Conservation (phyloP, 2,888 invertebrate genomes). For the Euclidia mi region DNA sequence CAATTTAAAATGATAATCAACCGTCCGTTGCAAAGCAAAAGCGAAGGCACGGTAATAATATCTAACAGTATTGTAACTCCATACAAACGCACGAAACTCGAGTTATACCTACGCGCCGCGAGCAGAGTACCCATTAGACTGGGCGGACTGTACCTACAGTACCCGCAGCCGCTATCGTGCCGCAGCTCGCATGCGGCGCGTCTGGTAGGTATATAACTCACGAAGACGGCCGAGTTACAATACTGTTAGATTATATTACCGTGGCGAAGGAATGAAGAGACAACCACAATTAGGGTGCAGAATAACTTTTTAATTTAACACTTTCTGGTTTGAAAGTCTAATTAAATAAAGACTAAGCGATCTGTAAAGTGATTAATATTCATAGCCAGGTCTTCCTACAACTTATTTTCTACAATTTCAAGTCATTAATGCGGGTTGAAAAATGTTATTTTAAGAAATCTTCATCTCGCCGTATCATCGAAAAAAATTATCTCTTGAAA, state of each 20-base stretch:
- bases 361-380: constrained; percentile 51
- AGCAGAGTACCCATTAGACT: too few species aligned
- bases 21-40: constrained; percentile 21
- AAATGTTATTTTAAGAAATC: constrained; percentile 28
- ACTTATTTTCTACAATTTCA: constrained; percentile 37
- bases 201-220: too few species aligned
- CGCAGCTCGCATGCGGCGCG: too few species aligned
- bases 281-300: constrained; percentile 34
- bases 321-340: constrained; percentile 35
- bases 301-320: constrained; percentile 44
- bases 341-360: constrained; percentile 45
- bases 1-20: constrained; percentile 23
- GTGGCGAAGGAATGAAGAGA: constrained; percentile 28
- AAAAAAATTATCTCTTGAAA: constrained; percentile 17
- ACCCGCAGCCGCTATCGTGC: too few species aligned
- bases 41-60: too few species aligned
- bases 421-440: constrained; percentile 30
- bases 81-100: too few species aligned
- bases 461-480: background rate
- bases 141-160: too few species aligned
- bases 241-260: too few species aligned
- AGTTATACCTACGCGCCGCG: too few species aligned
- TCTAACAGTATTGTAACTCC: too few species aligned
- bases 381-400: constrained; percentile 32
- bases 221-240: too few species aligned